Base-by-base conservation (phyloP, 2,888 invertebrate species). In the Caenorhabditis doughertyi region DNA sequence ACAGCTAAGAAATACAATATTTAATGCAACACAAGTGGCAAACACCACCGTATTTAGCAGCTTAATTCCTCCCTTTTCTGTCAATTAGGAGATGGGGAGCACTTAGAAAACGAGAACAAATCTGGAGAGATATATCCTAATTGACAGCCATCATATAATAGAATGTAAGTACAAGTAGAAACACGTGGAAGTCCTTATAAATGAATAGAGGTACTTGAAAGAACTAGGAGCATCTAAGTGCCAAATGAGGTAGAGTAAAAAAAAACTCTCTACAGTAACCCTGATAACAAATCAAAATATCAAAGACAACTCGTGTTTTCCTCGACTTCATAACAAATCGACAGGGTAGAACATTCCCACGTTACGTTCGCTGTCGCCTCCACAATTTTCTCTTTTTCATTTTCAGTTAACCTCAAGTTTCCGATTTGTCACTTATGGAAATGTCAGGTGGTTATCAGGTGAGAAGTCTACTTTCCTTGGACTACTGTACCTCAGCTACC, bases 21-120 rank as follows among this genome's bases (percentile, higher is more conserved):
- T 76, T 70, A 81, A 81, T 70, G 68, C 73, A 80, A 60, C 72
- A 76, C 65, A 76, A 76, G 81, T 76, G 81, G 70, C 71, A 64
- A 62, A 79, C 70, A 79, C 79, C 47, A 70, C 77, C 29, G 64
- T 79, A 79, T 79, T 79, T 62, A 76, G 44, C n/a, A 58, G 76
- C 67, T 68, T 68, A 68, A 35, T 29, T 35, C 23, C 18, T 27
- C 13, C n/a, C 39, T 25, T 5, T 13, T 42, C 11, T 47, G 3
- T 2, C 67, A 79, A 79, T 77, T 77, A 77, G 77, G 47, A 65
- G 25, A 44, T 53, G 27, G n/a, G n/a, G 64, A 39, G 32, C 72
- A 58, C 58, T 47, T 60, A 23, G 56, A 32, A 56, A 56, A 58
- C 21, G 47, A 70, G 53, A 9, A 44, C 23, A 58, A 56, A 55